These are phyloP conservation scores for Eristalinus sepulchralis DNA, from an alignment of 2,888 invertebrate species.

Conservation along the genomic window DNA sequence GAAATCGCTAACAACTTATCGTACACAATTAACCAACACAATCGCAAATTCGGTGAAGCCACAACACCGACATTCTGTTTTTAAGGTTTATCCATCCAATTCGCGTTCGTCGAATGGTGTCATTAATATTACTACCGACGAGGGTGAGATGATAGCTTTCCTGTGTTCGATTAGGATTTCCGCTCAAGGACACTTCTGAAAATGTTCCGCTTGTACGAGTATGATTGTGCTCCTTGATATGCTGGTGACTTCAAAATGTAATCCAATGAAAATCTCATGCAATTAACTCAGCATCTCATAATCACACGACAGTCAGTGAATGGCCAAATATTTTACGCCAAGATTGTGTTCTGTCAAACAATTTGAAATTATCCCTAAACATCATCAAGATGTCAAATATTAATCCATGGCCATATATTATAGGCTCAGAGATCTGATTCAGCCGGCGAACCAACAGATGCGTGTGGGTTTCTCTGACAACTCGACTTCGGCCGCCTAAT, in stretches of 20 bases:
- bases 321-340: slow-evolving; percentile 32
- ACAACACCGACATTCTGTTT: slow-evolving; percentile 5
- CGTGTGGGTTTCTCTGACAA: slow-evolving; percentile 23
- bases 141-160: slow-evolving; percentile 54
- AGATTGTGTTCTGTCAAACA: slow-evolving; percentile 25
- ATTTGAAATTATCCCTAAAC: slow-evolving; percentile 29
- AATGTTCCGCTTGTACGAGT: not conserved
- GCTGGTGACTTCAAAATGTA: not conserved
- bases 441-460: slow-evolving; percentile 9
- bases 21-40: slow-evolving; percentile 65
- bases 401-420: slow-evolving; percentile 21
- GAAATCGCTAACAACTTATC: slow-evolving; percentile 66
- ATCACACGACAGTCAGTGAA: slow-evolving; percentile 30
- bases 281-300: not conserved
- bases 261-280: not conserved
- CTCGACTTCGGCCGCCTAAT: slow-evolving; percentile 26
- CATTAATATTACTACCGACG: slow-evolving; percentile 66
- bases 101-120: slow-evolving; percentile 36
- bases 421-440: slow-evolving; percentile 35
- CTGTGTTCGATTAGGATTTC: slow-evolving; percentile 22
- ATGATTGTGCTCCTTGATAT: not conserved
- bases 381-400: slow-evolving; percentile 53
- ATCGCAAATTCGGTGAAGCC: slow-evolving; percentile 10
- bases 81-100: not conserved
- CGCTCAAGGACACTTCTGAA: not conserved